Evolutionary conservation across 2,113 vertebrate species (phyloP).

Genomic region (Colinus virginianus): DNA sequence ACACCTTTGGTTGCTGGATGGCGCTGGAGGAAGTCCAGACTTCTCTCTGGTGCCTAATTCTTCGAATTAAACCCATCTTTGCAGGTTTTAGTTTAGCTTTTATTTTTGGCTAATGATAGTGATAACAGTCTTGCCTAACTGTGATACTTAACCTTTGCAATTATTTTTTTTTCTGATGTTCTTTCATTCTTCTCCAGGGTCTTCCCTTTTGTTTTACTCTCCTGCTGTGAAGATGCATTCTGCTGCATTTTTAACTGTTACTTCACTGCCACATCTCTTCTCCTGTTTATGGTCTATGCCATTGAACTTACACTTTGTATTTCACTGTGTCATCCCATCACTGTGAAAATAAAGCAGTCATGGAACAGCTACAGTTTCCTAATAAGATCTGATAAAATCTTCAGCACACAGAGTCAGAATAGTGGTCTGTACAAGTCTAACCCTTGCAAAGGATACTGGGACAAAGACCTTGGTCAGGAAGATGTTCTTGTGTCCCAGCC

Average conservation of each 20-base stretch:
- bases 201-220: background rate
- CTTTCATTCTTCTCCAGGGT: background rate
- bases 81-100: constrained; percentile 11
- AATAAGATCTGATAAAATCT: background rate
- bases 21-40: constrained; percentile 37
- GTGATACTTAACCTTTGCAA: background rate
- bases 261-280: background rate
- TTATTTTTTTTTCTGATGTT: background rate
- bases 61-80: constrained; percentile 40
- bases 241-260: background rate
- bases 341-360: background rate
- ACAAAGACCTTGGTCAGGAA: background rate
- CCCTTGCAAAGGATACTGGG: background rate
- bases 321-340: background rate
- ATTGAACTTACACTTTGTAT: background rate
- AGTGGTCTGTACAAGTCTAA: background rate
- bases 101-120: constrained; percentile 3
- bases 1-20: constrained; percentile 44
- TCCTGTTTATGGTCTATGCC: background rate
- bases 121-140: background rate
- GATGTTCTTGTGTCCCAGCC: background rate
- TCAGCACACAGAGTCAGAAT: background rate
- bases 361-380: background rate
- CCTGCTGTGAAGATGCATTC: background rate
- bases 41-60: background rate